Base-by-base conservation (phyloP, 2,113 vertebrate genomes). In the Vanacampus margaritifer region DNA sequence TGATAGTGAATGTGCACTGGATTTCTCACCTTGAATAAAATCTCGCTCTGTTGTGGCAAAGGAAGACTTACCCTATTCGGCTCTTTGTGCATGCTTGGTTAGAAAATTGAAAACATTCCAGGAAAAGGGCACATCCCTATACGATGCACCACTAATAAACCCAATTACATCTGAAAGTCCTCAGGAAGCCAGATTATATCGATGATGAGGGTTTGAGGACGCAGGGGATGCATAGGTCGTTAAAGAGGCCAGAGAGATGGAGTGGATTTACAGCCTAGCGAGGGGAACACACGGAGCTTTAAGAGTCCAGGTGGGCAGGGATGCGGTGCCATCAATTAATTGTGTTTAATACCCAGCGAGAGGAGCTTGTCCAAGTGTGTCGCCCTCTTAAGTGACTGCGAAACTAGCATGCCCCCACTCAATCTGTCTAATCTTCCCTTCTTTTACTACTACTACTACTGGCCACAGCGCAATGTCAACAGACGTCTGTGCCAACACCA, bases 341-440 rank as follows among this genome's bases (percentile, higher is more conserved):
- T 84, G 84, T 78, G 66, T 76, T 87, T 87, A 87, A 89, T 84
- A 82, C 79, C 58, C 74, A 51, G 73, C 61, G 64, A 79, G 75
- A 71, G 71, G 76, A 83, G 70, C 63, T 76, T 51, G 32, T 81
- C 79, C 74, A 82, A 82, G 77, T 81, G 77, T 85, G 86, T 72
- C 80, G 35, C 48, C 72, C 48, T 76, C 57, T 71, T 69, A 74
- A 86, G 68, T 64, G 84, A 57, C 73, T 72, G 75, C 72, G 66
- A 86, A 78, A 72, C 64, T 11, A 21, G 28, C 78, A 65, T 59
- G 51, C 67, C 74, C 74, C 69, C 41, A 0, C 57, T 68, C 69
- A 73, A 63, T 78, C 80, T 46, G 73, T 74, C 70, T 74, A 83
- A 83, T 90, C 84, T 80, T 67, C n/a, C 59, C 67, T 45, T 68